These are phyloP conservation scores for Parnassius mnemosyne DNA, from an alignment of 2,888 invertebrate genomes.

Conservation along the genomic window DNA sequence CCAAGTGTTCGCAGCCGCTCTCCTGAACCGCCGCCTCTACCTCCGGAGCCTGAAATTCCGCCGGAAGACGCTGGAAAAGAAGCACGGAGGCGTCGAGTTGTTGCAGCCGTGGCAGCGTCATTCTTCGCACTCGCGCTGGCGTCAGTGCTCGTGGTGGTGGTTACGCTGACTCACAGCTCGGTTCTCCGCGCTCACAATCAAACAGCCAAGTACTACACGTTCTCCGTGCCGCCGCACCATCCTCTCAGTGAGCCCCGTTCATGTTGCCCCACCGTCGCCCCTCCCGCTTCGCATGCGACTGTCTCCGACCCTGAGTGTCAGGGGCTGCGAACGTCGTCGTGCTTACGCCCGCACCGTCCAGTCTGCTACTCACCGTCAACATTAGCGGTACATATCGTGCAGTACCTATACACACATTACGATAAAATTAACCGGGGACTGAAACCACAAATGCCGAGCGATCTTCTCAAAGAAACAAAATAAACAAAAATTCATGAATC, in stretches of 20 bases:
- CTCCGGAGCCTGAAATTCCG: slow-evolving; percentile 63
- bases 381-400: slow-evolving; percentile 67
- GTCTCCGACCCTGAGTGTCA: slow-evolving; percentile 77
- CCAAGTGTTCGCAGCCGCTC: slow-evolving; percentile 72
- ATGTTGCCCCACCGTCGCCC: slow-evolving; percentile 81
- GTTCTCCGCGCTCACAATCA: slow-evolving; percentile 83
- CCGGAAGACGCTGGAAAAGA: slow-evolving; percentile 82
- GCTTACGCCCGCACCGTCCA: slow-evolving; percentile 42
- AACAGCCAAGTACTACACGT: slow-evolving; percentile 84
- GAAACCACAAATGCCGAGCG: slow-evolving; percentile 46
- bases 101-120: slow-evolving; percentile 85
- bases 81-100: slow-evolving; percentile 84
- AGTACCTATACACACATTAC: slow-evolving; percentile 44
- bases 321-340: slow-evolving; percentile 78
- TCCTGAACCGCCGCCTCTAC: slow-evolving; percentile 60
- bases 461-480: slow-evolving; percentile 35
- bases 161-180: slow-evolving; percentile 87
- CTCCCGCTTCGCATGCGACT: slow-evolving; percentile 80
- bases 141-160: slow-evolving; percentile 87
- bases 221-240: slow-evolving; percentile 82
- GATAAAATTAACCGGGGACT: slow-evolving; percentile 40
- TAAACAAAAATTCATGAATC: slow-evolving; percentile 13
- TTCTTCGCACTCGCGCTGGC: slow-evolving; percentile 87
- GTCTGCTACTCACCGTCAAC: slow-evolving; percentile 58
- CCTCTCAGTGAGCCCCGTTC: slow-evolving; percentile 82